These are phyloP conservation scores for Tetramorium simillimum DNA, from an alignment of 1,140 invertebrate genomes.

Conservation along the genomic window DNA sequence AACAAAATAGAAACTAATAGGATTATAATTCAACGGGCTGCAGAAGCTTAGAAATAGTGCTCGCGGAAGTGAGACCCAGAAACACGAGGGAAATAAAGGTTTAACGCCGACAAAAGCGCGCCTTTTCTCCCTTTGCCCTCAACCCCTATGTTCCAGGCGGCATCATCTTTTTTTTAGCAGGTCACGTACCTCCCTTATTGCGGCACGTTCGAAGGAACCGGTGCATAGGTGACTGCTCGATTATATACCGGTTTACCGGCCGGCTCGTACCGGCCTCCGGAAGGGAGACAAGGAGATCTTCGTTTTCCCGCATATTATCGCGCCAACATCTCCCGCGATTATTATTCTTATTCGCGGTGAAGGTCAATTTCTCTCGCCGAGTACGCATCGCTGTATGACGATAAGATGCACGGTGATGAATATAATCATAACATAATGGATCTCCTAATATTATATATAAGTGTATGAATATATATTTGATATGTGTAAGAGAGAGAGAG, in stretches of 20 bases:
- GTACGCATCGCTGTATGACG: not conserved
- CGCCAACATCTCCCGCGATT: constrained; percentile 40
- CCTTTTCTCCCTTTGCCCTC: not conserved
- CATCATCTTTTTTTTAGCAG: constrained; percentile 29
- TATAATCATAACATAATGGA: constrained; percentile 13
- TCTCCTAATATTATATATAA: constrained; percentile 13
- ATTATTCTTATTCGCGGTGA: constrained; percentile 33
- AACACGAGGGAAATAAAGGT: constrained; percentile 50
- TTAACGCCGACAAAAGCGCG: constrained; percentile 65
- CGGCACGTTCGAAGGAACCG: constrained; percentile 63
- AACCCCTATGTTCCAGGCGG: not conserved
- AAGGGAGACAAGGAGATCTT: constrained; percentile 55
- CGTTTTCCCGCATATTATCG: constrained; percentile 37
- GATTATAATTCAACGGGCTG: constrained; percentile 30
- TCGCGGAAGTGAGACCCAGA: constrained; percentile 51
- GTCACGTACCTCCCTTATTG: constrained; percentile 70
- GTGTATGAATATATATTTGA: not conserved
- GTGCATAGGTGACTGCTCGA: constrained; percentile 69
- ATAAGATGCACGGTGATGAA: constrained; percentile 11
- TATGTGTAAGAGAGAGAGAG: not conserved
- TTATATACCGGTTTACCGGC: constrained; percentile 69
- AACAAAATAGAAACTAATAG: constrained; percentile 45
- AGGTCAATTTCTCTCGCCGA: constrained; percentile 50
- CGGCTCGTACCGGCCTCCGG: not conserved
- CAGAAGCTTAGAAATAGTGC: not conserved